Base-by-base conservation (phyloP, 1,140 invertebrate species). In the Trachymyrmex cornetzi region DNA sequence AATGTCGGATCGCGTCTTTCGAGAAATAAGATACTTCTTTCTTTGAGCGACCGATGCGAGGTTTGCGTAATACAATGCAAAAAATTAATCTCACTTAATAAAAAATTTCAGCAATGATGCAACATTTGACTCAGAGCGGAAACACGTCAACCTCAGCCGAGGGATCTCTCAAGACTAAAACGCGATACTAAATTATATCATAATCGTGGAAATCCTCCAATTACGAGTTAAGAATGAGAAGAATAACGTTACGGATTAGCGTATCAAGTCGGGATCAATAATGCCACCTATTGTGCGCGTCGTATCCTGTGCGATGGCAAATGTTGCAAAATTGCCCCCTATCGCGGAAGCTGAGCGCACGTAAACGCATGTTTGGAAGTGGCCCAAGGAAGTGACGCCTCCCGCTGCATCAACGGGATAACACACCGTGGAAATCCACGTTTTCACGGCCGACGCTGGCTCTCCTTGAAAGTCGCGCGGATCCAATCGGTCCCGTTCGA, bases 401-500 rank as follows among this genome's bases (percentile, higher is more conserved):
- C 34, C 22, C 63, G 22, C 38, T 16, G 16, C 22, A 44, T 44
- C 50, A 19, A 1, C 34, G 53, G 19, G 38, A 82, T 74, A 82
- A 82, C 44, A 16, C 79, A 59, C 53, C 79, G 14, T 74, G 55
- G n/a, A 82, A 82, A 82, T 82, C 14, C 53, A n/a, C 19, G n/a
- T 82, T 82, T 82, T 82, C 80, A 82, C 67, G 55, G 53, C 57
- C 67, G 53, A 55, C 30, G 24, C 53, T 34, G 72, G 55, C 63
- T 82, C 71, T 82, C 38, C 80, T 59, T 34, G 67, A 50, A 81
- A 81, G 53, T 72, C 50, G 66, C 50, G 66, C 50, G 19, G 2
- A 61, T 82, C 80, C 50, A 24, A 82, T 48, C 79, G 80, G 44
- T 74, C n/a, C n/a, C 69, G 57, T 53, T 48, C 80, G 24, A 74